Conservation (phyloP, 2,113 vertebrate genomes). For the Odobenus rosmarus region DNA sequence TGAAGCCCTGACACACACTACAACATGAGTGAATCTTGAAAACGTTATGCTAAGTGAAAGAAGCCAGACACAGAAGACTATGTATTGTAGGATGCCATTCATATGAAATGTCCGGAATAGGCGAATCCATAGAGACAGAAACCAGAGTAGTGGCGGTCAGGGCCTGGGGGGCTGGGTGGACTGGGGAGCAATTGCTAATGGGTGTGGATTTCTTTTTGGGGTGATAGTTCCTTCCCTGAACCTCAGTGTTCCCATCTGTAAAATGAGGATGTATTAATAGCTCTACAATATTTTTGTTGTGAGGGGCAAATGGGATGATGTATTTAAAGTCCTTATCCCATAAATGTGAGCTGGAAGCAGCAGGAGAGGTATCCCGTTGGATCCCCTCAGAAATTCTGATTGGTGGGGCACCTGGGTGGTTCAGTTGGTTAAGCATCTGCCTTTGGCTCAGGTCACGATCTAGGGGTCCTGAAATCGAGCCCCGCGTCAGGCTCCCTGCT, state of each 20-base stretch:
- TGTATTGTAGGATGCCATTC: background rate
- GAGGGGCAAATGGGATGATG: background rate
- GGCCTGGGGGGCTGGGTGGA: background rate
- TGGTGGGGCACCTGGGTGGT: background rate
- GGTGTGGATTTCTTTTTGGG: background rate
- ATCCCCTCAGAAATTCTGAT: background rate
- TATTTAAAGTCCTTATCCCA: background rate
- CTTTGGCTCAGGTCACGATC: background rate
- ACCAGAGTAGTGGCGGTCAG: too few relatives aligned
- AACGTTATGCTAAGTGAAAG: background rate
- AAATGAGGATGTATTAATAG: background rate
- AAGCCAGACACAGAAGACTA: background rate
- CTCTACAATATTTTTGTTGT: background rate
- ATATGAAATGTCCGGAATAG: background rate
- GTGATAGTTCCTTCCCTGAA: too few relatives aligned
- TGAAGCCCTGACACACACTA: accelerated
- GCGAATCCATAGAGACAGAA: background rate
- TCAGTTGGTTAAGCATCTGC: background rate
- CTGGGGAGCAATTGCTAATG: background rate
- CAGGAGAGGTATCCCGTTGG: too few relatives aligned
- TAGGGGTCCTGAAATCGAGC: background rate
- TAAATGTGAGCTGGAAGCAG: background rate
- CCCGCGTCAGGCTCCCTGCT: background rate
- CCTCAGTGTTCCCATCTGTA: background rate
- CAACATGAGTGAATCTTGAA: background rate